phyloP scores from a whole-genome alignment of 92 coral and sea anemone species.

The Zoanthus solanderi region DNA sequence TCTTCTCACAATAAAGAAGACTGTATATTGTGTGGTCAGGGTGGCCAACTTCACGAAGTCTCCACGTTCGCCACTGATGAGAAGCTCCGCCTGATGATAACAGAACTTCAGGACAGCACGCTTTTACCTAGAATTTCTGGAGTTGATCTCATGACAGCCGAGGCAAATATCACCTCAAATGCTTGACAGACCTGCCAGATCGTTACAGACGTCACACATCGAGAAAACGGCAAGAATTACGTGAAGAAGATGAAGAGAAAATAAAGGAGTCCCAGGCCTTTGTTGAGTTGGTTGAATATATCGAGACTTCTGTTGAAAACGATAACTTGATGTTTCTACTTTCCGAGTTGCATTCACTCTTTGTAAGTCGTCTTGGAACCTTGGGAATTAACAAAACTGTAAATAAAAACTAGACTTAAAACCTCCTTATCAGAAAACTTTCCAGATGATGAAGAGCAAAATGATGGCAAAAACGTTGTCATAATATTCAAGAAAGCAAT shows the following conservation, averaged over 20 bases:
- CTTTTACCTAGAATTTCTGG: too few species aligned
- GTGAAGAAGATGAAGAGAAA: constrained; percentile 56
- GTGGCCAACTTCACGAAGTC: constrained; percentile 65
- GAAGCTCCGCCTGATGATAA: constrained; percentile 69
- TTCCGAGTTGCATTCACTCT: neutral
- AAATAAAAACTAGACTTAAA: constrained; percentile 67
- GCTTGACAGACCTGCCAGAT: constrained; percentile 52
- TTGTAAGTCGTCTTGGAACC: neutral
- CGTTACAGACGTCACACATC: constrained; percentile 63
- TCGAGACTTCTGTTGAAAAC: constrained; percentile 54
- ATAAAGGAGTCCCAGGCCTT: constrained; percentile 73
- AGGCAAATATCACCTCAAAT: too few species aligned
- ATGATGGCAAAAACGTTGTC: constrained; percentile 61
- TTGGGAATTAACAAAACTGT: constrained; percentile 59
- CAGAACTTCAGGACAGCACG: constrained; percentile 59
- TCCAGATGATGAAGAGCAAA: constrained; percentile 62
- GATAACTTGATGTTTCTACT: constrained; percentile 29
- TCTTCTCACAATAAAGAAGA: constrained; percentile 52
- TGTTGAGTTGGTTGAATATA: constrained; percentile 65
- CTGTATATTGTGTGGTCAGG: constrained; percentile 71
- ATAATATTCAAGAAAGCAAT: constrained; percentile 66
- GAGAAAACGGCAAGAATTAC: constrained; percentile 57
- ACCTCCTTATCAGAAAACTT: constrained; percentile 54
- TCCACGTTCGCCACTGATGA: constrained; percentile 65
- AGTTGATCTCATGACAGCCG: too few species aligned